Base-by-base conservation (phyloP, 2,888 invertebrate genomes). In the Stomorhina lunata region DNA sequence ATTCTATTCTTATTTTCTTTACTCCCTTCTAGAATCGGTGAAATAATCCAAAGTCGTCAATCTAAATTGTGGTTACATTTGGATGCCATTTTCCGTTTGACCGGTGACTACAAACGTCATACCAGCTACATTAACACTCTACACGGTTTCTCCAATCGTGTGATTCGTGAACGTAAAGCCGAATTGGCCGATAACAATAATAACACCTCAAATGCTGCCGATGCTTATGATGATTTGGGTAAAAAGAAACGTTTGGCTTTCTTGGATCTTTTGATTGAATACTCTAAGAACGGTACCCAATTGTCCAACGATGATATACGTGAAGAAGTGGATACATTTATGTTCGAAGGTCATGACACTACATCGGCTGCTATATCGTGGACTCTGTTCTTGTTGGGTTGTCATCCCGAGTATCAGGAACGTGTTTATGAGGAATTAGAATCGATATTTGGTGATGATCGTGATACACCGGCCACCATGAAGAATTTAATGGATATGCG, bases 241-340 rank as follows among this genome's bases (percentile, higher is more conserved):
- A 91, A 90, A 59, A 93, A 92, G 86, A 93, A 92, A 85, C 93
- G 92, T 83, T 87, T 93, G 55, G 93, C 93, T 0, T 93, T 94
- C 90, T 89, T 94, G 25, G 94, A 94, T 89, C 89, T 94, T 48
- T 88, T 94, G 22, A 90, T 94, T 65, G 90, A 92, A 81, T 93
- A 93, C 22, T 93, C 93, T 84, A 92, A 92, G 65, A 88, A 90
- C 66, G 94, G 93, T 4, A 88, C 88, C 3, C 88, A 91, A 4
- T 84, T 91, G 4, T 88, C 90, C 0, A 90, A 91, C 66, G 91
- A 91, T 84, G 91, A 91, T 72, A 93, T 94, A 66, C 91, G 93
- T 76, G 94, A 94, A 88, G 94, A 94, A 89, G 94, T 94, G 4
- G 93, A 94, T 72, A 94, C 94, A 0, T 94, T 94, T 84, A 93